phyloP scores from a whole-genome alignment of 2,113 vertebrate species.

The Leptosomus discolor region DNA sequence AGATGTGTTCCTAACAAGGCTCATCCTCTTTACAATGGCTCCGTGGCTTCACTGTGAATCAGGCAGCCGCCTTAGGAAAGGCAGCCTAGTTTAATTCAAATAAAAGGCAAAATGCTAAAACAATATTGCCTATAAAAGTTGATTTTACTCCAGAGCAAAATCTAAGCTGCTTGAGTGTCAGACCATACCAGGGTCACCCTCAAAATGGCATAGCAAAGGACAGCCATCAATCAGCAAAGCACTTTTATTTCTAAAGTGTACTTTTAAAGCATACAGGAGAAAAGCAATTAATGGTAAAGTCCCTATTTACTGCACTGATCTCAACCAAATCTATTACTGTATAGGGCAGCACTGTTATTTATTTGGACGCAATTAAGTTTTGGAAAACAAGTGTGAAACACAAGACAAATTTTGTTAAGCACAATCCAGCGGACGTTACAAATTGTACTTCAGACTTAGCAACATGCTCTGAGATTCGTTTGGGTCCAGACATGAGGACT shows the following conservation, averaged over 20 bases:
- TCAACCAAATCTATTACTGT: slow-evolving; percentile 2
- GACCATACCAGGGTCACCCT: neutral
- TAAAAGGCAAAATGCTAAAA: slow-evolving; percentile 4
- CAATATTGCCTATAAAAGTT: slow-evolving; percentile 21
- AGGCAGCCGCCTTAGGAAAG: neutral
- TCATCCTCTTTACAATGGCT: neutral
- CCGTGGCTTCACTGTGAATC: neutral
- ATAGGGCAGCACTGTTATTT: slow-evolving; percentile 20
- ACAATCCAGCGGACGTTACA: neutral
- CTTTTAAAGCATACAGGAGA: neutral
- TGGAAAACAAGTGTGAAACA: slow-evolving; percentile 12
- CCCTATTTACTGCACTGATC: neutral
- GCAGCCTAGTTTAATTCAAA: neutral
- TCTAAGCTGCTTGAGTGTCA: neutral
- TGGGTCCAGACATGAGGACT: rapidly evolving
- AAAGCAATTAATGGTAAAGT: neutral
- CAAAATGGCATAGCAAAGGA: neutral
- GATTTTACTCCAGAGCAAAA: slow-evolving; percentile 41
- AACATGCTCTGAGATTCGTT: neutral
- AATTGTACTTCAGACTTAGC: neutral
- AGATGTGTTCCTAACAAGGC: neutral
- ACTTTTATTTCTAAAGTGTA: neutral
- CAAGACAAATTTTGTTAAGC: neutral
- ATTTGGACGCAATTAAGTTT: slow-evolving; percentile 35
- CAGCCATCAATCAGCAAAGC: neutral